A percentile compares a stretch with the other conserved stretches of the same genome.
These are phyloP conservation scores for Pachyseris speciosa DNA, from an alignment of 64 coral and sea anemone species.

Conservation along the genomic window DNA sequence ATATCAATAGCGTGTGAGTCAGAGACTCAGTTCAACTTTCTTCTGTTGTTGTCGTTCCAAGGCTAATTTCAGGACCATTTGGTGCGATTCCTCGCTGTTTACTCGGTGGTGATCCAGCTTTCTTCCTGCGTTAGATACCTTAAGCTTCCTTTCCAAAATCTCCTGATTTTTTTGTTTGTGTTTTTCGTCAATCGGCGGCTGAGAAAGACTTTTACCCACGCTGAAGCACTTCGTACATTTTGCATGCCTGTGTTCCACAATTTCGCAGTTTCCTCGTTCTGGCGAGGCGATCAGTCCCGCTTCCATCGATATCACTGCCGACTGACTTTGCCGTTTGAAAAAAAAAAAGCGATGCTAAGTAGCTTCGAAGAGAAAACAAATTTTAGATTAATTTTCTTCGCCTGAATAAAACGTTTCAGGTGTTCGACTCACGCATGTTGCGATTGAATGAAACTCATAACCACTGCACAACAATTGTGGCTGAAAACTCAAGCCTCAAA, in stretches of 20 bases:
- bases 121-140: background rate
- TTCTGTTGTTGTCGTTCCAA: conserved; percentile 7
- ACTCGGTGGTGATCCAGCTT: background rate
- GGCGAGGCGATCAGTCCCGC: background rate
- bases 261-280: background rate
- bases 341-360: too few species aligned
- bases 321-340: too few species aligned
- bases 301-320: too few species aligned
- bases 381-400: too few species aligned
- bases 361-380: too few species aligned
- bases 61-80: background rate
- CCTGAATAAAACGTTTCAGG: too few species aligned
- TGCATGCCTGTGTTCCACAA: background rate
- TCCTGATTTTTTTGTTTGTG: conserved; percentile 14
- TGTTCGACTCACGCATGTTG: too few species aligned
- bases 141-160: conserved; percentile 3
- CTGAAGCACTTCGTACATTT: background rate
- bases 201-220: background rate
- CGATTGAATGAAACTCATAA: too few species aligned
- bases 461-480: too few species aligned
- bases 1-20: conserved; percentile 2
- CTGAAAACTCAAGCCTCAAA: too few species aligned
- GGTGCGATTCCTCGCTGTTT: background rate
- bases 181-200: background rate
- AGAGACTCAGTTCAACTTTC: background rate